These are phyloP conservation scores for Cirrhinus mrigala DNA, from an alignment of 2,797 vertebrate genomes.

Conservation along the genomic window DNA sequence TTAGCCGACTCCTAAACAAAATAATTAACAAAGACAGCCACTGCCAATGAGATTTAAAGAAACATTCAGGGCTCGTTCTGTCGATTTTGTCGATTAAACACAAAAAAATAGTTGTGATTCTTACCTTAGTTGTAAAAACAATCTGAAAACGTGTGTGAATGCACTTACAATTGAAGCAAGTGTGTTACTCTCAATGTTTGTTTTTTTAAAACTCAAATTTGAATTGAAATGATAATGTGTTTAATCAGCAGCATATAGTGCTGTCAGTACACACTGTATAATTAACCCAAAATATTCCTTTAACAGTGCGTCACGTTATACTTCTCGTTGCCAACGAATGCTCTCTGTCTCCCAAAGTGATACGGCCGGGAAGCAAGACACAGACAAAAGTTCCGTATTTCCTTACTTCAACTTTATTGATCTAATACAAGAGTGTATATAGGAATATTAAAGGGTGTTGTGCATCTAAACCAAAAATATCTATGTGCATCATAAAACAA, in stretches of 20 bases:
- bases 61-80: not conserved
- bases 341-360: no score
- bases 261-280: not conserved
- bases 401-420: no score
- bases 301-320: no score
- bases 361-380: no score
- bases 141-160: not conserved
- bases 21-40: slow-evolving; percentile 21
- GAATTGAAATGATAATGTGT: not conserved
- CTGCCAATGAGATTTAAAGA: slow-evolving; percentile 13
- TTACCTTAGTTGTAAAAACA: not conserved
- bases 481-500: no score
- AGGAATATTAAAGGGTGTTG: no score
- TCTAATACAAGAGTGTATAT: no score
- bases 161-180: not conserved
- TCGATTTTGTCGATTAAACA: not conserved
- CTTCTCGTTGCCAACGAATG: no score
- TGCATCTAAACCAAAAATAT: no score
- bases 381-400: no score
- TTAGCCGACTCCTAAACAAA: slow-evolving; percentile 23
- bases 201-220: not conserved
- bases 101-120: not conserved
- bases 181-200: no score
- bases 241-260: not conserved
- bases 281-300: not conserved